phyloP scores from a whole-genome alignment of 2,113 vertebrate genomes.

The Nicator chloris region DNA sequence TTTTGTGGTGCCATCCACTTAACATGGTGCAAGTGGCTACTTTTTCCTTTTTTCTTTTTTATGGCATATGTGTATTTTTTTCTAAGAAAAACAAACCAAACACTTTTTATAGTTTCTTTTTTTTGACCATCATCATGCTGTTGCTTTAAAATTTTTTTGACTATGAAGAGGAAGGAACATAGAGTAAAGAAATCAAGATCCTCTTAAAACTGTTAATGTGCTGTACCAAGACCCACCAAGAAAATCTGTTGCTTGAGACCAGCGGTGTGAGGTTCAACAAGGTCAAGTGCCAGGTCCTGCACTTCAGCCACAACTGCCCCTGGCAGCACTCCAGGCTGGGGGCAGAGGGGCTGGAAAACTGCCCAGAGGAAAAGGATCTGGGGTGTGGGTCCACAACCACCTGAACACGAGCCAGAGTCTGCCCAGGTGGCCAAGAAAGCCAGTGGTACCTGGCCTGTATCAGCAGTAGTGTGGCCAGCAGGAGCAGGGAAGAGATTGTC shows the following conservation, averaged over 20 bases:
- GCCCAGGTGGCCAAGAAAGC: neutral
- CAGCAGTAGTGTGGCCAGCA: neutral
- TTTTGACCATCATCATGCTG: accelerated
- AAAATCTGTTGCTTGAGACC: neutral
- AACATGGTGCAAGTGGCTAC: neutral
- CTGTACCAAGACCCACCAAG: neutral
- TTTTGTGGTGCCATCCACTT: neutral
- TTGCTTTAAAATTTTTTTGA: neutral
- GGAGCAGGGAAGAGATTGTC: accelerated
- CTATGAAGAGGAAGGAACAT: neutral
- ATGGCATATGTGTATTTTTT: neutral
- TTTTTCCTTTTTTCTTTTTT: neutral
- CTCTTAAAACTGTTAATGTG: neutral
- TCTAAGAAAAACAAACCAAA: neutral
- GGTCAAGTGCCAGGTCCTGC: neutral
- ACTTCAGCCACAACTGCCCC: neutral
- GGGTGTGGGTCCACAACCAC: neutral
- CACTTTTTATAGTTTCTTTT: neutral
- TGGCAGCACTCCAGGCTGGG: neutral
- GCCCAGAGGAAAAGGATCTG: neutral
- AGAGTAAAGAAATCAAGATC: neutral
- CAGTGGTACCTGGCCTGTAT: neutral
- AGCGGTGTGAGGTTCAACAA: accelerated
- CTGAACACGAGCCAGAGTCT: neutral
- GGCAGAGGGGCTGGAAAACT: neutral